A percentile compares a stretch with the other conserved stretches of the same genome.
phyloP scores from a whole-genome alignment of 1,140 invertebrate species.

The Acromyrmex echinatior region DNA sequence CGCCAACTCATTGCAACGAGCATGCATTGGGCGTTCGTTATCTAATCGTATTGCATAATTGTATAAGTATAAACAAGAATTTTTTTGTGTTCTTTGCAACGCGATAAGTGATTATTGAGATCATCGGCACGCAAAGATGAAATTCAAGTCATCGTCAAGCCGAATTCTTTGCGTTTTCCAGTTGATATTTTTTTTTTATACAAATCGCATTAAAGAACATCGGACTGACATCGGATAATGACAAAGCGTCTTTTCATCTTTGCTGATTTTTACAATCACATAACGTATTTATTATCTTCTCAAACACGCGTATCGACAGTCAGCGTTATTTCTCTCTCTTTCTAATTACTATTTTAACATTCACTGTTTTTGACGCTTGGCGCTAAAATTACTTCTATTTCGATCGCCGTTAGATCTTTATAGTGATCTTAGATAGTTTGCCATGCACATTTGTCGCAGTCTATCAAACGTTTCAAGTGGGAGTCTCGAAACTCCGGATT shows the following conservation, averaged over 20 bases:
- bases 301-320: not conserved
- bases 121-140: not conserved
- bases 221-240: no score
- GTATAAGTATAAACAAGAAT: not conserved
- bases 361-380: not conserved
- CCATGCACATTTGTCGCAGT: not conserved
- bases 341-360: not conserved
- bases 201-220: not conserved
- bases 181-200: not conserved
- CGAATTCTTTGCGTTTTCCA: not conserved
- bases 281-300: not conserved
- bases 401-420: not conserved
- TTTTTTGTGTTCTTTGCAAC: not conserved
- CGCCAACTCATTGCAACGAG: not conserved
- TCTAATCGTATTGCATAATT: conserved; percentile 27
- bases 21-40: not conserved
- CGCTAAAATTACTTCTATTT: not conserved
- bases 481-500: not conserved
- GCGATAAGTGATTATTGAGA: not conserved
- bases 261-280: not conserved
- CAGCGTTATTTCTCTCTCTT: not conserved
- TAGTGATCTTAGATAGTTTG: not conserved
- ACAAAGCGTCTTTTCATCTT: not conserved
- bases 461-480: not conserved
- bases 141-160: not conserved